Evolutionary conservation across 2,888 invertebrate genomes (phyloP), one percentile per base, ranked within the genome.

Genomic region (Cataglyphis albicans): DNA sequence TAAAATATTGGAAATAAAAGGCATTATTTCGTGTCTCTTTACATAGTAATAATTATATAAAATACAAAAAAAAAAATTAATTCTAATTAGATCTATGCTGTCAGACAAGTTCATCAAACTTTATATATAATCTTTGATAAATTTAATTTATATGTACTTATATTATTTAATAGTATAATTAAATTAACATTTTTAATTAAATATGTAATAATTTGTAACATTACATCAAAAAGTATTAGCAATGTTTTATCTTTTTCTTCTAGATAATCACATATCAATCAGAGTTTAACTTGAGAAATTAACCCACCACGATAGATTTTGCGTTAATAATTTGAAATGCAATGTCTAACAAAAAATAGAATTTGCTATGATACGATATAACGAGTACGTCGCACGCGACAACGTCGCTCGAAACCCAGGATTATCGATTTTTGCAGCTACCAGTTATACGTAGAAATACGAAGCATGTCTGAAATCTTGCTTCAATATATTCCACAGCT

Each of bases 391-490:
- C 82, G 61, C 87, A 87, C 83, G 87, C 85, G 78, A 84, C 68
- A 81, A 64, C 18, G 25, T 44, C 59, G 72, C 73, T 85, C 82
- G 74, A 82, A 84, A 87, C 65, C 73, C 59, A 61, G 65, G 44
- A 76, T 82, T 84, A 87, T 88, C 82, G 86, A 86, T 88, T 86
- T 78, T 83, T 84, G 21, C 35, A 67, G 65, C 35, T 63, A 64
- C 41, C 72, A 32, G n/a, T 74, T 29, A 52, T 64, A 74, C 59
- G 21, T 44, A 55, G 15, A 15, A 44, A 25, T 41, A 57, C 29
- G 12, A 57, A 65, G 29, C 52, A 81, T 76, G 64, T 44, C 61
- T 65, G n/a, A 80, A 84, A 84, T 74, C 32, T 35, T 59, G 21
- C 55, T 68, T 64, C 12, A 55, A 61, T 10, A 29, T 10, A n/a